Base-by-base conservation (phyloP, 2,888 invertebrate species). In the Drosophila formosana region DNA sequence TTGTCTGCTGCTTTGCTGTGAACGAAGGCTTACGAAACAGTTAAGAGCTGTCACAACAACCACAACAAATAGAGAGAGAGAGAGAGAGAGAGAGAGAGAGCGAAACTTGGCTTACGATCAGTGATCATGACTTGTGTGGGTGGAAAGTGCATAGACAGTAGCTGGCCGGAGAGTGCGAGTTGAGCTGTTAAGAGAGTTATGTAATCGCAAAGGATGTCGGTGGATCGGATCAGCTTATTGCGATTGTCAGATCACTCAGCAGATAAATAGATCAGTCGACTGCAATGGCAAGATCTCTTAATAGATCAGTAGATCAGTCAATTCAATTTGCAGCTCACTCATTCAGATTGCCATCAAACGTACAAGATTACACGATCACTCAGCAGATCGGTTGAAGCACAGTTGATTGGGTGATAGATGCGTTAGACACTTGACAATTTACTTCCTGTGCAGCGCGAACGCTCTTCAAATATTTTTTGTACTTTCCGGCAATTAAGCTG, bases 1-100 rank as follows among this genome's bases (percentile, higher is more conserved):
- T 55, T 30, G 50, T 53, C 52, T 52, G 60, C 34, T 11, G 55
- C 18, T 26, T 53, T 67, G 66, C 43, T 70, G 62, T 56, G 71
- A 70, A 70, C 34, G 39, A 56, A 52, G 60, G 67, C 57, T 76
- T 68, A 76, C 72, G 61, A 62, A 77, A 77, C 55, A 65, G 77
- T 61, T 65, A 77, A 67, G 47, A 76, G 61, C 62, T 49, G 47
- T 28, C 51, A 58, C 9, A 47, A 50, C 26, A 37, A 26, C 30
- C 30, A 30, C 30, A 30, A 30, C 30, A 30, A 30, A n/a, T n/a
- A n/a, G n/a, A n/a, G 7, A 30, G 18, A 53, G 18, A 26, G 28
- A 58, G 28, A 43, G 9, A 26, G 6, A 46, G 52, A 30, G 26
- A 8, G 28, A 49, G 45, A 45, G 53, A n/a, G 49, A 60, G 25